These are phyloP conservation scores for Rhynchonema sp. DNA, from an alignment of 2,888 invertebrate genomes.

Conservation along the genomic window DNA sequence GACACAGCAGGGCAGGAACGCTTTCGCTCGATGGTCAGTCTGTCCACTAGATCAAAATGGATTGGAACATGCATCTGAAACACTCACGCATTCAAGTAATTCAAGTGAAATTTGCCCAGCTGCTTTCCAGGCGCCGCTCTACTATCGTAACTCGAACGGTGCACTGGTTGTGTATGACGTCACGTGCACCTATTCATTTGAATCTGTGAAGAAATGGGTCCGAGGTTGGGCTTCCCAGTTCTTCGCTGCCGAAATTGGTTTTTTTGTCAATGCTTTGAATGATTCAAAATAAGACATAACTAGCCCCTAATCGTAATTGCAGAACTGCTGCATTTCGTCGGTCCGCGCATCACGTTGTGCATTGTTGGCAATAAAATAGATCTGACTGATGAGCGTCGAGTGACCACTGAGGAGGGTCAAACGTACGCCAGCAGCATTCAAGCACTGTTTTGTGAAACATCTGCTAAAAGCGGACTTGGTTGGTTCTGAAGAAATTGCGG, in stretches of 20 bases:
- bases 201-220: conserved; percentile 65
- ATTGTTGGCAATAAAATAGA: conserved; percentile 72
- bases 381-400: conserved; percentile 43
- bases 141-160: conserved; percentile 72
- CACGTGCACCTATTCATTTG: conserved; percentile 51
- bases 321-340: conserved; percentile 47
- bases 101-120: not conserved
- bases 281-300: too few species aligned
- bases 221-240: conserved; percentile 41
- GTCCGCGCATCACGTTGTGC: conserved; percentile 54
- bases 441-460: conserved; percentile 64
- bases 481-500: too few species aligned
- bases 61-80: too few species aligned
- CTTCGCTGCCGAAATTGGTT: too few species aligned
- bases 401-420: conserved; percentile 45
- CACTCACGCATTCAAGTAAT: not conserved
- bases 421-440: conserved; percentile 58
- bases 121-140: conserved; percentile 54
- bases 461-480: conserved; percentile 48
- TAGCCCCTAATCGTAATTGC: conserved; percentile 1
- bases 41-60: too few species aligned
- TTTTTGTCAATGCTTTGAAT: too few species aligned
- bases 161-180: conserved; percentile 71
- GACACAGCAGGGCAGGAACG: conserved; percentile 72
- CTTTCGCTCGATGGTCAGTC: conserved; percentile 61